These are phyloP conservation scores for Nyleta sp. DNA, from an alignment of 2,888 invertebrate species.

Conservation along the genomic window DNA sequence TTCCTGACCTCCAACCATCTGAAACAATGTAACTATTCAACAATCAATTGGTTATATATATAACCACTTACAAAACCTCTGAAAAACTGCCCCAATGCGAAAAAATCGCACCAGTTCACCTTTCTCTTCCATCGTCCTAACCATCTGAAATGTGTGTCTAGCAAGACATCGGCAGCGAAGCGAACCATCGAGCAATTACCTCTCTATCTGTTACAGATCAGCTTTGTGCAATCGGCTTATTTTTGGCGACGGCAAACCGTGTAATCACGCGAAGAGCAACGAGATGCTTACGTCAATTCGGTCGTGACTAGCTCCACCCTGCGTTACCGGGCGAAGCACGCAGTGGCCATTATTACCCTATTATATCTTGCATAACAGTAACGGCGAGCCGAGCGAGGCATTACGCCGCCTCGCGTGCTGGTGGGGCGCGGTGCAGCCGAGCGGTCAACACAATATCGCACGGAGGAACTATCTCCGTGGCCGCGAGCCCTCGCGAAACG, in stretches of 20 bases:
- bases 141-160: slow-evolving; percentile 31
- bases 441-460: slow-evolving; percentile 50
- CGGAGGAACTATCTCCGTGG: slow-evolving; percentile 66
- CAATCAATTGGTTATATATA: too few species aligned
- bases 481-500: slow-evolving; percentile 51
- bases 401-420: slow-evolving; percentile 73
- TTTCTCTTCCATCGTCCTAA: slow-evolving; percentile 21
- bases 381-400: slow-evolving; percentile 78
- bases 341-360: slow-evolving; percentile 80
- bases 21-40: too few species aligned
- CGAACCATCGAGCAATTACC: slow-evolving; percentile 25
- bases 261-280: slow-evolving; percentile 74
- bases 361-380: slow-evolving; percentile 81
- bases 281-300: slow-evolving; percentile 79
- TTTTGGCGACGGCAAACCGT: slow-evolving; percentile 54
- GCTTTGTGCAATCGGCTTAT: slow-evolving; percentile 38
- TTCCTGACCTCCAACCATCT: too few species aligned
- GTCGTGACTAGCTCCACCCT: slow-evolving; percentile 82
- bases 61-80: too few species aligned
- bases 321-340: slow-evolving; percentile 74
- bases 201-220: slow-evolving; percentile 30
- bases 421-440: slow-evolving; percentile 49
- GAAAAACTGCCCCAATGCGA: too few species aligned
- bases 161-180: slow-evolving; percentile 32
- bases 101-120: too few species aligned